These are phyloP conservation scores for Pristionchus entomophagus DNA, from an alignment of 2,888 invertebrate species.

Conservation along the genomic window DNA sequence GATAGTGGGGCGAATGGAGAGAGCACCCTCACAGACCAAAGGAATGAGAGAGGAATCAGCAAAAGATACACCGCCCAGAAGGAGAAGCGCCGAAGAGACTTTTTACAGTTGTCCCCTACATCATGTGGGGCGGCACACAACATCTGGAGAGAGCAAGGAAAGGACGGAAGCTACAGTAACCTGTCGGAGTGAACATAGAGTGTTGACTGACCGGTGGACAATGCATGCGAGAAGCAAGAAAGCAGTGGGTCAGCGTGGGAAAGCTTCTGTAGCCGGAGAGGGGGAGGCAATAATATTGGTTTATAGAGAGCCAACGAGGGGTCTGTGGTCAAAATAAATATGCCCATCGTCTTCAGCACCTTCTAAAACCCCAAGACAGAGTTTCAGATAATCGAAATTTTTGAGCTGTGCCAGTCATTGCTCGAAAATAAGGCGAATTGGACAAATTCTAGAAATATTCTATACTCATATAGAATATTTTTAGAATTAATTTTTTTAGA, in stretches of 20 bases:
- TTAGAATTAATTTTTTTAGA: no score
- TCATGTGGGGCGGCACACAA: not conserved
- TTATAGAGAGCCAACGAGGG: no score
- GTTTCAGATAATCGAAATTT: no score
- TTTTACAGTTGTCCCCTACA: not conserved
- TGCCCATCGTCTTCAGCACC: no score
- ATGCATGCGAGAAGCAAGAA: not conserved
- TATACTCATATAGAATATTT: no score
- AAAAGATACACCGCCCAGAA: constrained; percentile 30
- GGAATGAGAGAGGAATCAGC: not conserved
- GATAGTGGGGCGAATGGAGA: not conserved
- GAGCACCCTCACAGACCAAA: not conserved
- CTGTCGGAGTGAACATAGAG: not conserved
- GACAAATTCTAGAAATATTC: no score
- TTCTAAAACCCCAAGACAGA: no score
- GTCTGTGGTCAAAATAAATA: no score
- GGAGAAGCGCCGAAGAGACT: constrained; percentile 20
- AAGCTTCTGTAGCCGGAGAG: not conserved
- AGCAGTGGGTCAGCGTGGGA: not conserved
- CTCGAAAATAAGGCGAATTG: no score
- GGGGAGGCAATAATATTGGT: no score
- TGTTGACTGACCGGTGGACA: not conserved
- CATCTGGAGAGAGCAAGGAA: constrained; percentile 2
- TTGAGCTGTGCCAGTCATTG: no score
- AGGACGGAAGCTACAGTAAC: constrained; percentile 16